These are phyloP conservation scores for Catostomus latipinnis DNA, from an alignment of 2,797 vertebrate species.

Conservation along the genomic window DNA sequence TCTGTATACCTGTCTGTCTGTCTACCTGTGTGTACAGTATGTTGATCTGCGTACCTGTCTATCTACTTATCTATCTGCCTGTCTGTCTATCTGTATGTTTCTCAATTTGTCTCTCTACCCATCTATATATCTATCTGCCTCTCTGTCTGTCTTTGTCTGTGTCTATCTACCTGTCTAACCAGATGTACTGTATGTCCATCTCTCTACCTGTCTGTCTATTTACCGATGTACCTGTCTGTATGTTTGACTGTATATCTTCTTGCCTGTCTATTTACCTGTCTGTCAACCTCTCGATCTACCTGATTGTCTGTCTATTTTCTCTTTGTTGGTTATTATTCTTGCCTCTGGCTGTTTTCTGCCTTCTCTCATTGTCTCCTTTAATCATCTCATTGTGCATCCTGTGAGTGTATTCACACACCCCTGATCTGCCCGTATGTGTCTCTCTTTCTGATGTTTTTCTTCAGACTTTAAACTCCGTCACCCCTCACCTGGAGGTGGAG, in stretches of 20 bases:
- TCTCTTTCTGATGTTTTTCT: neutral
- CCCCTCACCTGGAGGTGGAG: constrained; percentile 90
- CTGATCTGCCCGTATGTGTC: neutral
- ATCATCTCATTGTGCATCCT: neutral
- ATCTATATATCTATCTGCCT: neutral
- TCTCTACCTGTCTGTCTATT: too few relatives aligned
- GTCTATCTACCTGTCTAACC: too few relatives aligned
- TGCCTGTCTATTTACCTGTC: too few relatives aligned
- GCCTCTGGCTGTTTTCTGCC: neutral
- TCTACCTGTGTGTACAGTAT: too few relatives aligned
- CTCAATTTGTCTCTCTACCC: neutral
- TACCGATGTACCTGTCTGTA: too few relatives aligned
- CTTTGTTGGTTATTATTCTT: neutral
- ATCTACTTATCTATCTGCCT: too few relatives aligned
- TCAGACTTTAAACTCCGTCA: constrained; percentile 94
- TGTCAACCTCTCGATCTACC: too few relatives aligned
- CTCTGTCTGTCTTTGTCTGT: too few relatives aligned
- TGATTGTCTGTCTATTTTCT: neutral
- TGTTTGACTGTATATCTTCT: too few relatives aligned
- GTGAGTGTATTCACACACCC: neutral
- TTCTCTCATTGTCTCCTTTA: constrained; percentile 7
- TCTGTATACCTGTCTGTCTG: too few relatives aligned
- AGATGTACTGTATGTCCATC: too few relatives aligned
- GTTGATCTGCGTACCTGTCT: too few relatives aligned
- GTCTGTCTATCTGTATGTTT: neutral